Evolutionary conservation across 2,113 vertebrate genomes (phyloP).

Genomic region (Saccopteryx bilineata): DNA sequence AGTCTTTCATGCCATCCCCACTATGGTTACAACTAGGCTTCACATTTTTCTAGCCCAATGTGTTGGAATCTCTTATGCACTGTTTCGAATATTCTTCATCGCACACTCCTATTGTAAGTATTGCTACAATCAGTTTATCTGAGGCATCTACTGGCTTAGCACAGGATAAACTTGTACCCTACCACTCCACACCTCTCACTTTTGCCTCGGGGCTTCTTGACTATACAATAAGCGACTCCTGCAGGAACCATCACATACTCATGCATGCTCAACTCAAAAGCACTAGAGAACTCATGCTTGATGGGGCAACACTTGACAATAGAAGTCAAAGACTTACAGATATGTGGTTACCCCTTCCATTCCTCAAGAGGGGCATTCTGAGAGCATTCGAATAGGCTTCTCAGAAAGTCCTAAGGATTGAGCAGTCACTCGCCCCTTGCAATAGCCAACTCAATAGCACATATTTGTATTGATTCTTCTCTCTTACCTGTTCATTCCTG

Average conservation of each 20-base stretch:
- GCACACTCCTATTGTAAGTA: neutral
- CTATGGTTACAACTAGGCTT: neutral
- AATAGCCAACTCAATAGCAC: conserved; percentile 3
- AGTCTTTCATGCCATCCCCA: neutral
- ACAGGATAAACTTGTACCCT: neutral
- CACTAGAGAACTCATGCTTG: neutral
- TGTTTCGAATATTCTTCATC: conserved; percentile 1
- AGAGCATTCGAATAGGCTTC: neutral
- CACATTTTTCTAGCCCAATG: neutral
- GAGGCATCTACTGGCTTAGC: neutral
- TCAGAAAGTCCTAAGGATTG: neutral
- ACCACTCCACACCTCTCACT: neutral
- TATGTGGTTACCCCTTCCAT: neutral
- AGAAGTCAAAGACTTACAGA: conserved; percentile 8
- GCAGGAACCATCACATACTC: neutral
- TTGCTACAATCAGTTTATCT: neutral
- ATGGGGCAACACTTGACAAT: neutral
- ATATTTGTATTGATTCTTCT: neutral
- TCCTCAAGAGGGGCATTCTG: neutral
- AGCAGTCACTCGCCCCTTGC: neutral
- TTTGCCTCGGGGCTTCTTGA: conserved; percentile 1
- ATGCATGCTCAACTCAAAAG: neutral
- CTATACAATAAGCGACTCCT: neutral
- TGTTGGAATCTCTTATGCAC: neutral
- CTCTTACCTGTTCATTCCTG: neutral